Base-by-base conservation (phyloP, 2,113 vertebrate genomes). In the Nerophis ophidion region DNA sequence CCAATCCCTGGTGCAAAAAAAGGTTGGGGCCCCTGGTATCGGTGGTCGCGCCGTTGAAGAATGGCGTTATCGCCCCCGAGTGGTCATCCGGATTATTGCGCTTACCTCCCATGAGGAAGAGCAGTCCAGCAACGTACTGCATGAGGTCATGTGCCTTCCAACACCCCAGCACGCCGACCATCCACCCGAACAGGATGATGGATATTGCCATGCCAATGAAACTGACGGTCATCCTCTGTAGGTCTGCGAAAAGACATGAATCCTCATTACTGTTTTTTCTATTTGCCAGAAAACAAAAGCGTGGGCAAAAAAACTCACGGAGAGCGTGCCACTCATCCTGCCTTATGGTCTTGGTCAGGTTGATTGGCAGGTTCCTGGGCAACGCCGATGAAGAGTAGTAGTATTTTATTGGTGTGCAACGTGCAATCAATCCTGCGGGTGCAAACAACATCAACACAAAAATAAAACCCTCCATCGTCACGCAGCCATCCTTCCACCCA, bases 81-180 rank as follows among this genome's bases (percentile, higher is more conserved):
- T 78, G 86, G 84, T 54, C n/a, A 42, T 15, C 4, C 14, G 1
- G 51, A 50, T 69, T 58, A 83, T 5, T 70, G 66, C 65, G 61
- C 90, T 92, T 80, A 96, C 94, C 94, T 93, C 94, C 94, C 94
- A 96, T 96, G 72, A 96, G 91, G 76, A 96, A 96, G 65, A 96
- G 92, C 73, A 96, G 91, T 70, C 94, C 94, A 13, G 94, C 94
- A 65, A 96, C 94, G 6, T 96, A 96, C 87, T 95, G 94, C 94
- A 96, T 96, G 70, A 96, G 90, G 82, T 95, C 94, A 71, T 95
- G 93, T 83, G 93, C 89, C 70, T 94, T 92, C 81, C 92, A 95
- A 86, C 93, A 95, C 74, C 94, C 94, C 85, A 96, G 84, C 70
- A 92, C 89, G 7, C 94, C 94, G 55, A 96, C 90, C 75, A 93